These are phyloP conservation scores for Falco punctatus DNA, from an alignment of 2,113 vertebrate genomes.

Conservation along the genomic window DNA sequence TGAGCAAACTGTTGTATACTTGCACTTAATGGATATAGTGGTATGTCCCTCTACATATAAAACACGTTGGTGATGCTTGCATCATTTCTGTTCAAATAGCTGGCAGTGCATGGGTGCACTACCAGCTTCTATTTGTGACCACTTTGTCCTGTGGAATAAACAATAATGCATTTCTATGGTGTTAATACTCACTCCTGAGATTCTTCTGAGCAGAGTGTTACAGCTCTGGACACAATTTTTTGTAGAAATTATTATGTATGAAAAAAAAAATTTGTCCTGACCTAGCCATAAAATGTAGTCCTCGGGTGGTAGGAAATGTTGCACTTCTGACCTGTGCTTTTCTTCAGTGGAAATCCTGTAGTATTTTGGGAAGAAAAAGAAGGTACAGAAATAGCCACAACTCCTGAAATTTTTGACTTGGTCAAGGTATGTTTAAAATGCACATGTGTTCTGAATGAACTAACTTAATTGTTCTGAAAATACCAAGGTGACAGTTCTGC, in stretches of 20 bases:
- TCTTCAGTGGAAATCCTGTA: neutral
- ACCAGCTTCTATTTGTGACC: neutral
- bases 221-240: neutral
- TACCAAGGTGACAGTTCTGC: neutral
- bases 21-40: neutral
- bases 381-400: neutral
- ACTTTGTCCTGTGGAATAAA: neutral
- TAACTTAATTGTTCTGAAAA: neutral
- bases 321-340: neutral
- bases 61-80: neutral
- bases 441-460: neutral
- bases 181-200: neutral
- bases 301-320: neutral
- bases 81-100: neutral
- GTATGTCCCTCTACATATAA: rapidly evolving
- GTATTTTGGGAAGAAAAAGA: neutral
- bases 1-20: neutral
- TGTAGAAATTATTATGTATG: neutral
- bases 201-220: neutral
- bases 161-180: neutral
- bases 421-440: neutral
- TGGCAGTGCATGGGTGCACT: neutral
- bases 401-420: neutral
- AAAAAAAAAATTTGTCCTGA: neutral
- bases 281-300: neutral